These are phyloP conservation scores for Drosophila nigritarsus DNA, from an alignment of 2,888 invertebrate species.

Conservation along the genomic window DNA sequence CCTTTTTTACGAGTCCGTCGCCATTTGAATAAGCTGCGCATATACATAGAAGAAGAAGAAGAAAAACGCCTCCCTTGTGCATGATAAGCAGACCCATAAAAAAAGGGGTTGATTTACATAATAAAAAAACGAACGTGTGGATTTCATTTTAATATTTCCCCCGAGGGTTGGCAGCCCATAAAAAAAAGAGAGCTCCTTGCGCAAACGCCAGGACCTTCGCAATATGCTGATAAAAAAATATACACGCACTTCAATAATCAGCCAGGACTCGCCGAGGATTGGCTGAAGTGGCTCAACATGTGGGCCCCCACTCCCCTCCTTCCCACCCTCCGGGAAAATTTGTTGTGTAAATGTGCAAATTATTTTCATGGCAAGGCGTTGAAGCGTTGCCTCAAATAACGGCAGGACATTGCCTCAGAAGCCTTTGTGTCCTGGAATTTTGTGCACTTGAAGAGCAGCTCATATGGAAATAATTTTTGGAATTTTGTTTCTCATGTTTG, in stretches of 20 bases:
- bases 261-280: constrained; percentile 30
- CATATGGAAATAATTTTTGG: constrained; percentile 54
- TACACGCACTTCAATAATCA: constrained; percentile 1
- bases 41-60: constrained; percentile 19
- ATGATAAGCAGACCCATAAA: constrained; percentile 32
- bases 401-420: constrained; percentile 39
- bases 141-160: constrained; percentile 81
- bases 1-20: constrained; percentile 63
- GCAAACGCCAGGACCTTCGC: constrained; percentile 56
- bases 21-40: constrained; percentile 77
- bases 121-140: constrained; percentile 47
- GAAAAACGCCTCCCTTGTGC: constrained; percentile 46
- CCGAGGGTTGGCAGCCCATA: constrained; percentile 39
- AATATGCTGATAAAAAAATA: constrained; percentile 56
- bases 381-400: constrained; percentile 59
- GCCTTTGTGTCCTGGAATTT: constrained; percentile 20
- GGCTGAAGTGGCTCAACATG: constrained; percentile 68
- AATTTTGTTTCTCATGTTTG: neutral
- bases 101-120: constrained; percentile 83
- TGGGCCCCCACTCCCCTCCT: constrained; percentile 14
- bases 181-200: constrained; percentile 39
- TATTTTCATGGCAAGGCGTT: constrained; percentile 69
- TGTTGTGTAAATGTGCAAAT: constrained; percentile 38
- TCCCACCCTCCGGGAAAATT: neutral
- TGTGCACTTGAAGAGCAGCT: constrained; percentile 25